A percentile compares a stretch with the other conserved stretches of the same genome.
Evolutionary conservation across 2,113 vertebrate species (phyloP).

Genomic region (Malurus melanocephalus): DNA sequence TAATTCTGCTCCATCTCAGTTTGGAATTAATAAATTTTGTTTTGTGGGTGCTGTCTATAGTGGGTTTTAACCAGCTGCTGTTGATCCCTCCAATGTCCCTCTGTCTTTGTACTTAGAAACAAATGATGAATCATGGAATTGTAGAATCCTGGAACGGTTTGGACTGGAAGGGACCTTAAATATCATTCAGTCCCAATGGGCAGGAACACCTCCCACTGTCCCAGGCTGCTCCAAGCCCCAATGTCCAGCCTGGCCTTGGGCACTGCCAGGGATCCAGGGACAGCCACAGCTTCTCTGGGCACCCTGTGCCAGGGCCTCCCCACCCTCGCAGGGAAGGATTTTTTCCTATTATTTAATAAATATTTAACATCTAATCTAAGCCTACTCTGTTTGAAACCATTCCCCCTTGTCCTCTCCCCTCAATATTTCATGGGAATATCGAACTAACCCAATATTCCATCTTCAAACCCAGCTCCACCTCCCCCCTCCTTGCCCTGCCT

Average conservation of each 20-base stretch:
- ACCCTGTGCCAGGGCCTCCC: not conserved
- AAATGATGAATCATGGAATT: not conserved
- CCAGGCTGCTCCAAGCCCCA: not conserved
- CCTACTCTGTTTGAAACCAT: not conserved
- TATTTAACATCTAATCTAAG: not conserved
- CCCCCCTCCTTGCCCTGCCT: not conserved
- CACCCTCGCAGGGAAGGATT: accelerated
- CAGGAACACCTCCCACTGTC: not conserved
- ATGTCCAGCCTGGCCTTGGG: not conserved
- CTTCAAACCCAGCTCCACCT: not conserved
- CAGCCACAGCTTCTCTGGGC: not conserved
- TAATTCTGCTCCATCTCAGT: not conserved
- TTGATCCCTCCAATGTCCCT: not conserved
- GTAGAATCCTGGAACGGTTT: not conserved
- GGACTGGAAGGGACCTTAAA: not conserved
- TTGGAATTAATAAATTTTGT: not conserved
- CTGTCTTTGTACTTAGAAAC: not conserved
- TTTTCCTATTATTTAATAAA: not conserved
- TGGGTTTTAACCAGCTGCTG: not conserved
- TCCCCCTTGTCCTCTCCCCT: not conserved
- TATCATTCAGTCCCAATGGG: accelerated
- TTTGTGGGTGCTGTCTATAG: not conserved
- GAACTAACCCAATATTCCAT: not conserved
- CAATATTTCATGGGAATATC: not conserved
- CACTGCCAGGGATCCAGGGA: not conserved